Evolutionary conservation across 1,140 invertebrate genomes (phyloP).

Genomic region (Drosophila parvula): DNA sequence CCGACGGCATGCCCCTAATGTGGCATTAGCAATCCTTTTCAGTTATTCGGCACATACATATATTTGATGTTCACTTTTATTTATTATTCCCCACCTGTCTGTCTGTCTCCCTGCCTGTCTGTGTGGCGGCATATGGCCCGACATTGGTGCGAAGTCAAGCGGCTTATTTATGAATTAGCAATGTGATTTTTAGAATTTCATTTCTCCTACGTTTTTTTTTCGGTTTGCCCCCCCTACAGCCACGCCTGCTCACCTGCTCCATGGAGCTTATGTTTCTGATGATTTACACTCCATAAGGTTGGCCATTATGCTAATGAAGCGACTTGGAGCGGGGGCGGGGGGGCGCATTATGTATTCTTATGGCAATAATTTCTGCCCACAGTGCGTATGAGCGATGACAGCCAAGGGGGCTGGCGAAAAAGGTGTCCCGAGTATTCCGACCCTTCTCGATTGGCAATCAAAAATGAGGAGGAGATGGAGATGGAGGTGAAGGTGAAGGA

Average conservation of each 20-base stretch:
- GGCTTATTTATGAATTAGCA: constrained; percentile 54
- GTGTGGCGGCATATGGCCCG: constrained; percentile 11
- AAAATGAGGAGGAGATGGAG: constrained; percentile 7
- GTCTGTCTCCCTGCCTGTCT: neutral
- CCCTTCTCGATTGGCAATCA: constrained; percentile 14
- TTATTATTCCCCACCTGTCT: constrained; percentile 24
- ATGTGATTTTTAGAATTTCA: constrained; percentile 35
- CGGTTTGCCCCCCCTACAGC: neutral
- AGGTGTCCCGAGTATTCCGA: neutral
- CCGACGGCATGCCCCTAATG: constrained; percentile 12
- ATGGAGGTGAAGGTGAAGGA: neutral
- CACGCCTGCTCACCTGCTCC: neutral
- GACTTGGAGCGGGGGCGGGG: no score
- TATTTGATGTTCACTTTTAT: constrained; percentile 17
- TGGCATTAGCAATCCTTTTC: constrained; percentile 72
- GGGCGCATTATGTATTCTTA: constrained; percentile 20
- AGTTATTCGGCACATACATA: constrained; percentile 61
- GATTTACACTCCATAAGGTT: constrained; percentile 52
- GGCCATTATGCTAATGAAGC: constrained; percentile 55
- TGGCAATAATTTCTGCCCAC: constrained; percentile 30
- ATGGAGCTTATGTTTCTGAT: constrained; percentile 32
- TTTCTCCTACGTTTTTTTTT: neutral
- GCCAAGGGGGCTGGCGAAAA: neutral
- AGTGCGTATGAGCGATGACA: constrained; percentile 40
- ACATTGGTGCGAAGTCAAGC: constrained; percentile 28